A percentile compares a stretch with the other conserved stretches of the same genome.
Conservation (phyloP, 2,797 vertebrate genomes). For the Telmatherina bonti region DNA sequence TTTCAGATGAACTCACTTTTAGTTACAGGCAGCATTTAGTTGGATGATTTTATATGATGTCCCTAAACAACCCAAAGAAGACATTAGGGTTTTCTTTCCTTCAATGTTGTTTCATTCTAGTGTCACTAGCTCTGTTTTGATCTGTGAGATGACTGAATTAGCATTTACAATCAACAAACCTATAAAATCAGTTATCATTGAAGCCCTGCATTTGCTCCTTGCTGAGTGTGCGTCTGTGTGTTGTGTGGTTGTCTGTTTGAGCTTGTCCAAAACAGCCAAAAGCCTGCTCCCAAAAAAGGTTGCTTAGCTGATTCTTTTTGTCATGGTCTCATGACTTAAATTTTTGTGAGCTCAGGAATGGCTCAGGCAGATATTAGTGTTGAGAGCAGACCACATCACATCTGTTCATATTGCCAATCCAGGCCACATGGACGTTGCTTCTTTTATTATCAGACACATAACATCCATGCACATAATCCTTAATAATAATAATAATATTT, state of each 20-base stretch:
- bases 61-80: background rate
- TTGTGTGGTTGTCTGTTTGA: background rate
- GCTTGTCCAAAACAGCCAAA: slow-evolving; percentile 30
- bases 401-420: background rate
- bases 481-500: background rate
- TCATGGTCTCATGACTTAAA: slow-evolving; percentile 46
- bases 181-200: slow-evolving; percentile 16
- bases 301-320: slow-evolving; percentile 32
- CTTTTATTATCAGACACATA: background rate
- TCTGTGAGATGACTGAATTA: slow-evolving; percentile 31
- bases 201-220: background rate
- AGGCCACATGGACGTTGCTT: background rate
- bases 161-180: slow-evolving; percentile 17
- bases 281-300: slow-evolving; percentile 15
- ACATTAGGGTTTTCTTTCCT: background rate
- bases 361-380: slow-evolving; percentile 34
- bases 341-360: slow-evolving; percentile 44
- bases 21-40: no score
- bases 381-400: background rate
- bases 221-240: background rate
- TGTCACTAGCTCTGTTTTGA: slow-evolving; percentile 49
- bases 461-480: background rate
- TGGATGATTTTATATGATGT: background rate
- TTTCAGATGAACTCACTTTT: background rate
- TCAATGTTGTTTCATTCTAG: slow-evolving; percentile 1